Base-by-base conservation (phyloP, 2,797 vertebrate genomes). In the Poeciliopsis paucimaculata region DNA sequence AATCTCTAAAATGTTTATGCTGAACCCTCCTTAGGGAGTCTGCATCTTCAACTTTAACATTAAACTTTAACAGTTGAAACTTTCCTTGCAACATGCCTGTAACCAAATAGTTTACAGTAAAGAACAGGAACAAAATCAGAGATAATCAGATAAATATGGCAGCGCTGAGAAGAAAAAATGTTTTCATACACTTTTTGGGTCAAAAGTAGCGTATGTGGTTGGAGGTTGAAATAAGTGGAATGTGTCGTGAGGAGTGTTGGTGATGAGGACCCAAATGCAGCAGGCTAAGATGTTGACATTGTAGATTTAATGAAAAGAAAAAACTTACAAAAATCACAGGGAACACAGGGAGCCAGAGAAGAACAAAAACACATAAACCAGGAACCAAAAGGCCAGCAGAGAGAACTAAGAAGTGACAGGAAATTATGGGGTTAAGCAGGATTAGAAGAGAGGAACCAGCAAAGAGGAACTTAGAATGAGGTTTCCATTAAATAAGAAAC, bases 1-100 rank as follows among this genome's bases (percentile, higher is more conserved):
- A 84, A 87, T 87, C 45, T 78, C 55, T 68, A 62, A 76, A 82
- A 80, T 85, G 77, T 89, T 82, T 75, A 77, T 82, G 31, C 45
- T 23, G 66, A 7, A 77, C 45, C 49, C 26, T 78, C 74, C 73
- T 60, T 28, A 78, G 47, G 76, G 82, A 77, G 55, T 18, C 49
- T 39, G 15, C 6, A n/a, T 78, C 60, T 70, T 66, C n/a, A 76
- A 77, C 66, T 73, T 47, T 43, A 71, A 43, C 72, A 49, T 78
- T 76, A 75, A n/a, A 74, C 74, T 82, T 75, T 73, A 51, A 81
- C 34, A 13, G n/a, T 70, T 71, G 68, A 26, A 13, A 45, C 26
- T 45, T 71, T 45, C 13, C 68, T 45, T 7, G n/a, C 68, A 3
- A 55, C 72, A n/a, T 20, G 9, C 12, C n/a, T 23, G 18, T 5